Conservation (phyloP, 2,113 vertebrate species). For the Sebastes schlegelii region DNA sequence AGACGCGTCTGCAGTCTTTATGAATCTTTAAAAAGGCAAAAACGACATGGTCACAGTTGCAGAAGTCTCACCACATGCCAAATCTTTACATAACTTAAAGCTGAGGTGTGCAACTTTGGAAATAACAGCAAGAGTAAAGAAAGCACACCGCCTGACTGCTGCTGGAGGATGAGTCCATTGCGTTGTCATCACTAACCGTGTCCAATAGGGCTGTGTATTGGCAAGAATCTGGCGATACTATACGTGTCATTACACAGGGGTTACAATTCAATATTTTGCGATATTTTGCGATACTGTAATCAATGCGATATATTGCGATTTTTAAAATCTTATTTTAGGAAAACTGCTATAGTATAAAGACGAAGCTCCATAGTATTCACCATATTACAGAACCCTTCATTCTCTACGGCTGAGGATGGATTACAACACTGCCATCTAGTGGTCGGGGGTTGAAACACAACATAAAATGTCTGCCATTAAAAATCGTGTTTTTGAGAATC, state of each 20-base stretch:
- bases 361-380: not conserved
- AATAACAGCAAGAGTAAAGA: no score
- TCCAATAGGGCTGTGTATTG: not conserved
- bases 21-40: slow-evolving; percentile 22
- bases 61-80: not conserved
- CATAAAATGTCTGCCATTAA: no score
- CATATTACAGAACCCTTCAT: not conserved
- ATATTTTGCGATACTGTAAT: not conserved
- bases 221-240: not conserved
- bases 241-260: not conserved
- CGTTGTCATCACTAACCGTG: not conserved
- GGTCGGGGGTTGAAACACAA: no score
- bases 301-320: not conserved
- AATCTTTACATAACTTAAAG: not conserved
- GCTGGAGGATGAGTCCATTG: no score
- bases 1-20: not conserved
- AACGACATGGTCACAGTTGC: not conserved
- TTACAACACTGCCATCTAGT: not conserved
- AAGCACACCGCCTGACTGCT: not conserved
- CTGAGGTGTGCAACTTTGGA: no score
- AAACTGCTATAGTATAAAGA: not conserved
- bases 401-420: not conserved
- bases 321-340: not conserved
- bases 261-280: not conserved
- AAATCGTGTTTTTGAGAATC: no score